Evolutionary conservation across 37 sponge, comb jelly and placozoan genomes (phyloP).

Genomic region (Halisarca cf. caerulea): DNA sequence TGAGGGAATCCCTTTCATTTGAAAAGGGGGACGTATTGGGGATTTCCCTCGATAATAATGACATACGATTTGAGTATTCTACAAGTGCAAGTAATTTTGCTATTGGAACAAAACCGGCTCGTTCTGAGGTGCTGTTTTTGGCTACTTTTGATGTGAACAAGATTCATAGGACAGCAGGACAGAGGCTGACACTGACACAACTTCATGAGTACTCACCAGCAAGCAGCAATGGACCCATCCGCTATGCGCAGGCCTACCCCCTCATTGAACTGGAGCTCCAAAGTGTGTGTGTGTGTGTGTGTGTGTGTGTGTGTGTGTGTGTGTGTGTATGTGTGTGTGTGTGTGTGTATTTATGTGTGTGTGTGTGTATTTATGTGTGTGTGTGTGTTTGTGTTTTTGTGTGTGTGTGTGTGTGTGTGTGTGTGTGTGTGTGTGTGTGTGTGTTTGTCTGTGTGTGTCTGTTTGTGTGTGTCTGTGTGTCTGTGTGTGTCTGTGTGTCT

Average conservation of each 20-base stretch:
- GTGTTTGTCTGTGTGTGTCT: too few species aligned
- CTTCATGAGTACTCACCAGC: background rate
- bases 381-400: too few species aligned
- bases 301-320: too few species aligned
- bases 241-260: background rate
- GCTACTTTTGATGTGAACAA: too few species aligned
- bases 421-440: too few species aligned
- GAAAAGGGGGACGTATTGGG: constrained; percentile 16
- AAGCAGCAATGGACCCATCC: background rate
- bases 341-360: too few species aligned
- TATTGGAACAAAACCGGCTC: background rate
- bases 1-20: constrained; percentile 5
- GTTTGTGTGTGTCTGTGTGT: too few species aligned
- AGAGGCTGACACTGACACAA: background rate
- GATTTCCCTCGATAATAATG: background rate
- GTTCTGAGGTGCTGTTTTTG: background rate
- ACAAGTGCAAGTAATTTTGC: background rate
- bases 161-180: background rate
- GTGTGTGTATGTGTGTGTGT: too few species aligned
- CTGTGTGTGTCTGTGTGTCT: too few species aligned
- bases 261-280: background rate
- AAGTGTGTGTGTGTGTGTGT: too few species aligned
- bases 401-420: too few species aligned
- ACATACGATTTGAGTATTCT: background rate
- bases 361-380: too few species aligned